phyloP scores from a whole-genome alignment of 2,113 vertebrate genomes.

The Microcebus jonahi region DNA sequence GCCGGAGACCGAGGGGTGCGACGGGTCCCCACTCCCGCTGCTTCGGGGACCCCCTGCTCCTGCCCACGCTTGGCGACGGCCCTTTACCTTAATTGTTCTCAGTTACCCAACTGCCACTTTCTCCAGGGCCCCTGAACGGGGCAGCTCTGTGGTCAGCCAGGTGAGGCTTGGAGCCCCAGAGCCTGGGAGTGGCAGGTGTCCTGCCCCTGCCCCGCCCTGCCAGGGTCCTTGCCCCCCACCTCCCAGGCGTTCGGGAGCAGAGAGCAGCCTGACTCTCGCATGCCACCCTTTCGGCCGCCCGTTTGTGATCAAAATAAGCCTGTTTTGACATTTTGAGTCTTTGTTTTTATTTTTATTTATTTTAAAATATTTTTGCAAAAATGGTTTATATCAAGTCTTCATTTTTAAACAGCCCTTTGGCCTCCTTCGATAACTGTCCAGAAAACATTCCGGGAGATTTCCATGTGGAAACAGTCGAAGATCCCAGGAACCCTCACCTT shows the following conservation, averaged over 20 bases:
- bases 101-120: background rate
- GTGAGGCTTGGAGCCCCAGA: background rate
- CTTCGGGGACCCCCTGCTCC: background rate
- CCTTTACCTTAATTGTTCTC: background rate
- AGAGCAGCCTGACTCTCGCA: background rate
- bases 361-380: background rate
- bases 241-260: rapidly evolving
- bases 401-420: background rate
- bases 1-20: too few relatives aligned
- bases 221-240: too few relatives aligned
- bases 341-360: background rate
- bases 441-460: background rate
- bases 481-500: background rate
- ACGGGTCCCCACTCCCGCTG: background rate
- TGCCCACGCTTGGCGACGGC: rapidly evolving
- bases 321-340: background rate
- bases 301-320: background rate
- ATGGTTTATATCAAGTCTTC: background rate
- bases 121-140: background rate
- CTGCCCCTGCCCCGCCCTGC: rapidly evolving
- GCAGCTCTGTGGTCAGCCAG: background rate
- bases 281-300: rapidly evolving
- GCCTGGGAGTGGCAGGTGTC: background rate
- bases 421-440: background rate
- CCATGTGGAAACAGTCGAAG: background rate